These are phyloP conservation scores for Echinarachnius parma DNA, from an alignment of 53 echinoderm and acorn worm species.

Conservation along the genomic window DNA sequence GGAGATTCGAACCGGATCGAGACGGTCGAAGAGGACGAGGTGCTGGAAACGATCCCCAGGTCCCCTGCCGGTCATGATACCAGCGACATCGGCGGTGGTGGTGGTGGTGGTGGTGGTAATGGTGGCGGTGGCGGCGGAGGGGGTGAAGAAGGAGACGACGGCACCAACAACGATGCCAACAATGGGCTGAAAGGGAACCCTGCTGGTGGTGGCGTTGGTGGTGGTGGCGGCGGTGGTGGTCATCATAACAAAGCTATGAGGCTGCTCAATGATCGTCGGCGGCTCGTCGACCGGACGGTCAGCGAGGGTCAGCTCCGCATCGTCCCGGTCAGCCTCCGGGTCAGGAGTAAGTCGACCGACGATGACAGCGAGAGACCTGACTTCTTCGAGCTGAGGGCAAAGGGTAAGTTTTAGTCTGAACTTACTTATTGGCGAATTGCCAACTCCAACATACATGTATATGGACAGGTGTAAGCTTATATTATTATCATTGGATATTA, in stretches of 20 bases:
- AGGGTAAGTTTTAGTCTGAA: constrained; percentile 65
- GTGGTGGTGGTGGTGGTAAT: constrained; percentile 17
- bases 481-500: neutral
- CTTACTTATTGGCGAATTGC: neutral
- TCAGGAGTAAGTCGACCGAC: constrained; percentile 55
- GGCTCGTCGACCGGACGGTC: constrained; percentile 83
- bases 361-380: constrained; percentile 82
- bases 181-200: constrained; percentile 44
- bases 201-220: constrained; percentile 39
- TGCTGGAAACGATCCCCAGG: constrained; percentile 27
- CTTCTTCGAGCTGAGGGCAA: constrained; percentile 82
- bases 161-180: constrained; percentile 26
- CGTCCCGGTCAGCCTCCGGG: constrained; percentile 50
- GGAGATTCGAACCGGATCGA: constrained; percentile 37
- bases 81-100: constrained; percentile 14
- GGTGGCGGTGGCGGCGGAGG: constrained; percentile 38
- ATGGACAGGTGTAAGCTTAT: neutral
- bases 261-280: constrained; percentile 62
- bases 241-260: constrained; percentile 50
- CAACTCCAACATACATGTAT: neutral
- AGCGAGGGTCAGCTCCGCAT: constrained; percentile 83
- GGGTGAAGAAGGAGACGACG: constrained; percentile 11
- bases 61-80: constrained; percentile 2
- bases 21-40: constrained; percentile 43
- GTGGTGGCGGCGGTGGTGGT: constrained; percentile 55